Evolutionary conservation across 2,888 invertebrate species (phyloP).

Genomic region (Chaetogeoica ovagalla): DNA sequence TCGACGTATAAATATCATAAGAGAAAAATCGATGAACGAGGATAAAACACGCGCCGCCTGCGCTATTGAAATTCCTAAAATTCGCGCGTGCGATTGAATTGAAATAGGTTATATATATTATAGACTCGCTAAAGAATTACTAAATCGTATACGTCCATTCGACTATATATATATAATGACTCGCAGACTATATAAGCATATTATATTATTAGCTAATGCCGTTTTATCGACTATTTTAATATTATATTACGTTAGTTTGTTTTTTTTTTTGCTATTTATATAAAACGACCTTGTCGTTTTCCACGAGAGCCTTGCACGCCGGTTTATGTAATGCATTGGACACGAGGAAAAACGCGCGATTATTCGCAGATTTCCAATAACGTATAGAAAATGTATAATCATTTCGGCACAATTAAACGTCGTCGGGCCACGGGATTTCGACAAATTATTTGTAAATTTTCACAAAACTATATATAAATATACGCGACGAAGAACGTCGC

Average conservation of each 20-base stretch:
- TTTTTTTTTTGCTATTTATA: neutral
- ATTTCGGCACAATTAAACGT: constrained; percentile 22
- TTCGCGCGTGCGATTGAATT: neutral
- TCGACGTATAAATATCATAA: neutral
- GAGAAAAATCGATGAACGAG: neutral
- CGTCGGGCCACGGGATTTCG: neutral
- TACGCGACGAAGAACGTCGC: no score
- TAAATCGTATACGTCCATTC: no score
- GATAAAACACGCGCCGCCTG: neutral
- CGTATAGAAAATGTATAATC: constrained; percentile 10
- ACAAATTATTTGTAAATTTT: neutral
- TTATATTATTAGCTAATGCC: no score
- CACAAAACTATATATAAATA: neutral
- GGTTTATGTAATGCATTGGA: neutral
- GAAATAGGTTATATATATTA: no score
- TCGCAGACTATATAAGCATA: no score
- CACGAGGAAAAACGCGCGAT: constrained; percentile 21
- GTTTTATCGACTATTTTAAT: constrained; percentile 5
- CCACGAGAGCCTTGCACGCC: no score
- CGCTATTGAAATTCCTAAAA: neutral
- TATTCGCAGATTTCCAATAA: neutral
- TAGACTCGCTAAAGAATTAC: no score
- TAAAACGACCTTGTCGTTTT: constrained; percentile 17
- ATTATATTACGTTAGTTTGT: neutral
- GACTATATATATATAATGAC: no score